phyloP scores from a whole-genome alignment of 2,888 invertebrate species.

The Trichacis sp. region DNA sequence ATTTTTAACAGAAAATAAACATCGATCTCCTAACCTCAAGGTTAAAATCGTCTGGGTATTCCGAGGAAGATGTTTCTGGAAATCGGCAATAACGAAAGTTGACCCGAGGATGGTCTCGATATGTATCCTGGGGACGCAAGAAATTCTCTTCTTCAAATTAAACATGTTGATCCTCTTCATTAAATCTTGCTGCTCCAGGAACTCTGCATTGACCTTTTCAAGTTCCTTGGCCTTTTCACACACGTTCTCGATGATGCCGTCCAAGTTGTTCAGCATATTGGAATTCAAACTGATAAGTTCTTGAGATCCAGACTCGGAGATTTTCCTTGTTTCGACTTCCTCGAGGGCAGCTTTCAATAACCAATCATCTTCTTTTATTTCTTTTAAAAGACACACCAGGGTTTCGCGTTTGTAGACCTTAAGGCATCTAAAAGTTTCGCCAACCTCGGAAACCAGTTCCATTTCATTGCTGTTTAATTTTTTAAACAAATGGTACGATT shows the following conservation, averaged over 20 bases:
- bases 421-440: conserved; percentile 47
- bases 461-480: conserved; percentile 28
- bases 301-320: background rate
- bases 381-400: conserved; percentile 45
- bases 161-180: conserved; percentile 58
- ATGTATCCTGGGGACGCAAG: conserved; percentile 44
- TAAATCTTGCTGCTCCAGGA: conserved; percentile 48
- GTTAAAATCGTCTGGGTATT: conserved; percentile 48
- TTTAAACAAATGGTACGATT: conserved; percentile 48
- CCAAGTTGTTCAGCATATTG: conserved; percentile 52
- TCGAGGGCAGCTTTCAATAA: conserved; percentile 14
- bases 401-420: conserved; percentile 45
- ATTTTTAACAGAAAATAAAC: conserved; percentile 51
- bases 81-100: conserved; percentile 48
- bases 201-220: conserved; percentile 39
- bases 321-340: conserved; percentile 29
- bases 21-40: conserved; percentile 40
- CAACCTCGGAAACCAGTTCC: conserved; percentile 26
- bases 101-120: conserved; percentile 45
- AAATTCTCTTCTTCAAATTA: conserved; percentile 47
- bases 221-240: conserved; percentile 50
- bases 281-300: conserved; percentile 44
- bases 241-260: conserved; percentile 52
- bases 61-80: conserved; percentile 49
- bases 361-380: conserved; percentile 11